Evolutionary conservation across 2,888 invertebrate species (phyloP).

Genomic region (Agrochola macilenta): DNA sequence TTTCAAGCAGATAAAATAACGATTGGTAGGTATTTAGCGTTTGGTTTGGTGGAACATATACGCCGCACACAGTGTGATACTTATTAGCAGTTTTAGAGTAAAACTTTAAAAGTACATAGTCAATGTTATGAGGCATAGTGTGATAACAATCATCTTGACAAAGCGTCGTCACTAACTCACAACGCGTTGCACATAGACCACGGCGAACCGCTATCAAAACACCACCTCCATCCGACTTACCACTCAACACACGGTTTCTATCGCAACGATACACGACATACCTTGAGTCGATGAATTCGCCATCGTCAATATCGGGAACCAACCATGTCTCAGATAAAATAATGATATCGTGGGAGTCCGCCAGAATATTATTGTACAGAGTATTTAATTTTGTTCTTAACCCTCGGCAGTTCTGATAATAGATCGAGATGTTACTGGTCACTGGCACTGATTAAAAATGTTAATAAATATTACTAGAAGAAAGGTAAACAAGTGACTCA

Average conservation of each 20-base stretch:
- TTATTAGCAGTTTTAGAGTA: neutral
- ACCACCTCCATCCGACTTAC: constrained; percentile 2
- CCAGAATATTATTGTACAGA: constrained; percentile 2
- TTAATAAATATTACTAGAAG: neutral
- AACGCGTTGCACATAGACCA: neutral
- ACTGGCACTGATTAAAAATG: neutral
- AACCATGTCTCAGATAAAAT: constrained; percentile 8
- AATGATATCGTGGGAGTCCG: constrained; percentile 2
- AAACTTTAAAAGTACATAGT: neutral
- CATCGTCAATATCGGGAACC: neutral
- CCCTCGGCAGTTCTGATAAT: neutral
- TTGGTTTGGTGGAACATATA: neutral
- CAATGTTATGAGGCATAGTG: neutral
- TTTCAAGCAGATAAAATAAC: too few relatives aligned
- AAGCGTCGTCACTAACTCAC: neutral
- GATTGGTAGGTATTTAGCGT: too few relatives aligned
- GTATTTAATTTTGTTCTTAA: neutral
- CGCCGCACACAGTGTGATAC: neutral
- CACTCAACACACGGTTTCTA: constrained; percentile 1
- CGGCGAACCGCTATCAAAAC: constrained; percentile 2
- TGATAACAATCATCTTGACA: neutral
- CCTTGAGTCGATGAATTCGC: neutral
- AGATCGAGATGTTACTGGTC: neutral
- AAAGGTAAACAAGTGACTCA: neutral
- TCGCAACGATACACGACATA: neutral